Base-by-base conservation (phyloP, 2,113 vertebrate species). In the Athene noctua region DNA sequence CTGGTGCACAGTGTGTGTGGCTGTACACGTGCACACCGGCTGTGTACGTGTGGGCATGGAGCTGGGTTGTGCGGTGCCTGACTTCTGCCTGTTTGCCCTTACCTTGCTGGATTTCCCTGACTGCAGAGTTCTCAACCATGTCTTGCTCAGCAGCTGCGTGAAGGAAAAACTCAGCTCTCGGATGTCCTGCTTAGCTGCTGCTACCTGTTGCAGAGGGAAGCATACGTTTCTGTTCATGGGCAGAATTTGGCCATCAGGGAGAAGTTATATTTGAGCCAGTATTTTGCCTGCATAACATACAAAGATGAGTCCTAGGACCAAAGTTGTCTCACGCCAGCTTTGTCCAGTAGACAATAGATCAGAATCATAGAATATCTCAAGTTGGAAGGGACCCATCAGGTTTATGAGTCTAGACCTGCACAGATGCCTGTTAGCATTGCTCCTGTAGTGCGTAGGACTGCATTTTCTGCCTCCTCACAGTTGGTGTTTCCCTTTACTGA, bases 31-130 rank as follows among this genome's bases (percentile, higher is more conserved):
- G 29, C 26, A 2, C 2, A 0, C 61, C 52, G 20, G 4, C 13
- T 20, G 26, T 18, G 46, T 4, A 2, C 1, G 0, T 20, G 49
- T 34, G 42, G 34, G n/a, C 62, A 8, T 0, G 1, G 67, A 16
- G 61, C 38, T 44, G 75, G 42, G 10, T 34, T 8, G 4, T 30
- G 46, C 15, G 1, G 16, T 63, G 67, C 36, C 72, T 57, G 34
- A 25, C 52, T 40, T 25, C 58, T 57, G n/a, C 52, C 52, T 34
- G 19, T 19, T 36, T 42, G 84, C 75, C 46, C 18, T 59, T 30
- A 34, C 46, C 25, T 12, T 32, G 6, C 29, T 4, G 13, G 22
- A 15, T 21, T 52, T 34, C 80, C 22, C 36, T 80, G 36, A 6
- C 23, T 1, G 0, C 38, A 34, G 51, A 49, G 57, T 15, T 54